Conservation (phyloP, 1,140 invertebrate species). For the Conopomorpha cramerella region DNA sequence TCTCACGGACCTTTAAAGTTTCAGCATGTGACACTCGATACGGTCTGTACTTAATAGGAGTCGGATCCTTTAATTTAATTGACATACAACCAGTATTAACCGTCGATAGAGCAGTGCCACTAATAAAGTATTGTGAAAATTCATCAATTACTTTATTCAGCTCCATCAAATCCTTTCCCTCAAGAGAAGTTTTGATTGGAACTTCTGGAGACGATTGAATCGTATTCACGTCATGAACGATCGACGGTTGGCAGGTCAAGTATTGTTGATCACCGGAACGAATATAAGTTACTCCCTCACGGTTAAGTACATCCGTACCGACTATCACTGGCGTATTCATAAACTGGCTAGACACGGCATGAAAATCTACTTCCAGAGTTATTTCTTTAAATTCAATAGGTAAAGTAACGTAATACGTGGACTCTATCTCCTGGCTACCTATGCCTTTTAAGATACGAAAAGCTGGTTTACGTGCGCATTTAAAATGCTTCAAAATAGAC, state of each 20-base stretch:
- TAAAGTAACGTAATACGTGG: background rate
- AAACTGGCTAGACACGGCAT: background rate
- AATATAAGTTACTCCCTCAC: background rate
- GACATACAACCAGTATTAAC: too few species aligned
- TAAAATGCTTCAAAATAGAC: constrained; percentile 2
- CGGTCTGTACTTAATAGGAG: too few species aligned
- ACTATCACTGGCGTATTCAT: constrained; percentile 3
- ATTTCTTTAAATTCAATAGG: constrained; percentile 2
- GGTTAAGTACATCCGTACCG: constrained; percentile 5
- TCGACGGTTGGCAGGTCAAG: background rate
- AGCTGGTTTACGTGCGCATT: background rate
- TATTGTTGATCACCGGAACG: background rate
- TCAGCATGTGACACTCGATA: too few species aligned
- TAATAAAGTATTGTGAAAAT: background rate
- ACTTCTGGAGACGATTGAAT: background rate
- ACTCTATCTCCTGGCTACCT: constrained; percentile 3
- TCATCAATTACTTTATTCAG: background rate
- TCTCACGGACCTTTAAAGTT: too few species aligned
- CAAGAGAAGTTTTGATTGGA: background rate
- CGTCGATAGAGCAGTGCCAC: background rate
- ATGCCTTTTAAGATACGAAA: constrained; percentile 3
- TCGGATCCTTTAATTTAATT: too few species aligned
- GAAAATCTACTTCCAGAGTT: constrained; percentile 3
- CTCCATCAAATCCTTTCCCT: background rate
- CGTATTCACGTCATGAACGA: background rate